Evolutionary conservation across 1,140 invertebrate genomes (phyloP).

Genomic region (Meloidogyne exigua): DNA sequence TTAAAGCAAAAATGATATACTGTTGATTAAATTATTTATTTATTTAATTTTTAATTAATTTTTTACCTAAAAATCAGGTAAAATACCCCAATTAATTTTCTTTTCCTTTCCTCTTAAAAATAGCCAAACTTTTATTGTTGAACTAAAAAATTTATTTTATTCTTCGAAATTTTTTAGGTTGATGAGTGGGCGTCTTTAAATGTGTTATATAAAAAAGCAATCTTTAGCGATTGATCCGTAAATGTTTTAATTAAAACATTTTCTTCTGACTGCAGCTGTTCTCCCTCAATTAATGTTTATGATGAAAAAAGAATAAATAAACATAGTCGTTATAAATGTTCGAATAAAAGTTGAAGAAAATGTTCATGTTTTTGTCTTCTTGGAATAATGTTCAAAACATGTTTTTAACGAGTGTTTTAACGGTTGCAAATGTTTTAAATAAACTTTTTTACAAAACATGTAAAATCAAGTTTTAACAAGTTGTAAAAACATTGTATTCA

Average conservation of each 20-base stretch:
- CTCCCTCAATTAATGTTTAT: neutral
- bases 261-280: neutral
- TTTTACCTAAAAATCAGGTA: no score
- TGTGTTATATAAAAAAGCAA: neutral
- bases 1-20: no score
- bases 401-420: no score
- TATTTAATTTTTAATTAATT: no score
- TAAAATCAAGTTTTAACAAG: no score
- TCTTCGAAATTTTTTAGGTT: neutral
- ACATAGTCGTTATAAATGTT: neutral
- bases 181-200: neutral
- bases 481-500: neutral
- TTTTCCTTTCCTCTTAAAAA: no score
- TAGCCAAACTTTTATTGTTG: no score
- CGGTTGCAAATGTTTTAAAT: no score
- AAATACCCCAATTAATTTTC: no score
- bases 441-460: neutral
- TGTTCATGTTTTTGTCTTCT: neutral
- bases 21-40: no score
- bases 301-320: neutral
- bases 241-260: neutral
- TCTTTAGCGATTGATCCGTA: neutral
- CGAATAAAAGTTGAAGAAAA: neutral
- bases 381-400: no score
- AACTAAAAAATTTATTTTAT: neutral